Evolutionary conservation across 2,113 vertebrate species (phyloP).

Genomic region (Percopsis transmontana): DNA sequence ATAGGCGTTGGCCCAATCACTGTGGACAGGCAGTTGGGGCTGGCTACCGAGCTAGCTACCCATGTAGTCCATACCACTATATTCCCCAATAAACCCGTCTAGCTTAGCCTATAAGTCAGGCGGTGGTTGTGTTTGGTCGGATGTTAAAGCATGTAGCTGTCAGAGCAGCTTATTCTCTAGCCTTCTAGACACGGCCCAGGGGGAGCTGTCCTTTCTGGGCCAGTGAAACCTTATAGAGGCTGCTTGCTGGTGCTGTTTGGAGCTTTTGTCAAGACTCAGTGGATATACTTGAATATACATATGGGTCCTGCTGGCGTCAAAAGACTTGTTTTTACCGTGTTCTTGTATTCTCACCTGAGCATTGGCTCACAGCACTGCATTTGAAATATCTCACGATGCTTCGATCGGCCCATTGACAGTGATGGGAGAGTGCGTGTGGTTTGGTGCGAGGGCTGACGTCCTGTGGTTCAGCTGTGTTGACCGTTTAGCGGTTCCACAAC

Average conservation of each 20-base stretch:
- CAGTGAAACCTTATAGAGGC: conserved; percentile 60
- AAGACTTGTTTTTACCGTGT: conserved; percentile 28
- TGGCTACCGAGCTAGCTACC: conserved; percentile 28
- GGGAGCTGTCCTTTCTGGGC: conserved; percentile 77
- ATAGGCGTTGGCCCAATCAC: conserved; percentile 33
- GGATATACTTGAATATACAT: conserved; percentile 13
- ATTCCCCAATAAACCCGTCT: not conserved
- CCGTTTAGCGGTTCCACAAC: conserved; percentile 64
- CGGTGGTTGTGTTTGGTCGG: conserved; percentile 9
- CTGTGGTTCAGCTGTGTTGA: conserved; percentile 66
- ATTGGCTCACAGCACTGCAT: conserved; percentile 20
- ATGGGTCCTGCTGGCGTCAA: conserved; percentile 39
- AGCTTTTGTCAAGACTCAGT: conserved; percentile 31
- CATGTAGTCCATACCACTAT: not conserved
- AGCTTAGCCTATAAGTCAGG: conserved; percentile 31
- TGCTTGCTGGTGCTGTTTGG: conserved; percentile 56
- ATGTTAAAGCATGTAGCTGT: conserved; percentile 79
- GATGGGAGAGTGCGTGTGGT: conserved; percentile 7
- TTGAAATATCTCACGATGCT: conserved; percentile 43
- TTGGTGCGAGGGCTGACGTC: conserved; percentile 47
- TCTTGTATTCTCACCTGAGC: not conserved
- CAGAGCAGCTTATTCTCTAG: conserved; percentile 78
- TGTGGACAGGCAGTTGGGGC: conserved; percentile 40
- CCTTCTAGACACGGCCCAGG: conserved; percentile 76
- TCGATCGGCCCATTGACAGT: conserved; percentile 22